Evolutionary conservation across 2,888 invertebrate genomes (phyloP).

Genomic region (Adela reaumurella): DNA sequence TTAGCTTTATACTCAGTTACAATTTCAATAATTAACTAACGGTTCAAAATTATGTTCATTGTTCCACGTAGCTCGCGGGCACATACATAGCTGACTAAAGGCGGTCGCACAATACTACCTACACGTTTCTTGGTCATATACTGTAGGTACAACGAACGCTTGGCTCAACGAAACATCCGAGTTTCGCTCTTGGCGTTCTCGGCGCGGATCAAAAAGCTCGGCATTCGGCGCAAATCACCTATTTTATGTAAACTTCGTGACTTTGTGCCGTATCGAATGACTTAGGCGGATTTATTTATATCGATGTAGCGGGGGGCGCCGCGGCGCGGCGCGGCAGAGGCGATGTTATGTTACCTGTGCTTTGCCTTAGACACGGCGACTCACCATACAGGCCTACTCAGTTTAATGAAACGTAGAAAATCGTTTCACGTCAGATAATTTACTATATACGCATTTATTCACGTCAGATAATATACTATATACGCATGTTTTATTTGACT

Average conservation of each 20-base stretch:
- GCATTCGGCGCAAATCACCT: constrained; percentile 48
- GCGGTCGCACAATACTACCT: not conserved
- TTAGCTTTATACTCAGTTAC: too few species aligned
- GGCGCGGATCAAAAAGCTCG: constrained; percentile 30
- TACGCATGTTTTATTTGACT: too few species aligned
- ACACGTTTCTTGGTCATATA: not conserved
- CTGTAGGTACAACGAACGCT: not conserved
- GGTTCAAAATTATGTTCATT: too few species aligned
- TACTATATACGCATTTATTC: too few species aligned
- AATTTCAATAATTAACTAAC: too few species aligned
- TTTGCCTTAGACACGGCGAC: too few species aligned
- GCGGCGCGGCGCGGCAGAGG: constrained; percentile 13
- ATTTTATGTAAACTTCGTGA: constrained; percentile 57
- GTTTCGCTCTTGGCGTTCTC: not conserved
- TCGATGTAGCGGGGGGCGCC: too few species aligned
- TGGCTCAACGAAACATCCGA: not conserved
- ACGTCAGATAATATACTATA: too few species aligned
- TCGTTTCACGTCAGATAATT: too few species aligned
- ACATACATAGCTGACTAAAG: not conserved
- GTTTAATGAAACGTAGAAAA: too few species aligned
- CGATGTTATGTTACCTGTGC: not conserved
- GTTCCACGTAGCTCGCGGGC: too few species aligned
- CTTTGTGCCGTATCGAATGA: constrained; percentile 51
- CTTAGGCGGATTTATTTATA: constrained; percentile 51
- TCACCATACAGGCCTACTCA: too few species aligned